phyloP scores from a whole-genome alignment of 1,140 invertebrate genomes.

The Bactericera cockerelli region DNA sequence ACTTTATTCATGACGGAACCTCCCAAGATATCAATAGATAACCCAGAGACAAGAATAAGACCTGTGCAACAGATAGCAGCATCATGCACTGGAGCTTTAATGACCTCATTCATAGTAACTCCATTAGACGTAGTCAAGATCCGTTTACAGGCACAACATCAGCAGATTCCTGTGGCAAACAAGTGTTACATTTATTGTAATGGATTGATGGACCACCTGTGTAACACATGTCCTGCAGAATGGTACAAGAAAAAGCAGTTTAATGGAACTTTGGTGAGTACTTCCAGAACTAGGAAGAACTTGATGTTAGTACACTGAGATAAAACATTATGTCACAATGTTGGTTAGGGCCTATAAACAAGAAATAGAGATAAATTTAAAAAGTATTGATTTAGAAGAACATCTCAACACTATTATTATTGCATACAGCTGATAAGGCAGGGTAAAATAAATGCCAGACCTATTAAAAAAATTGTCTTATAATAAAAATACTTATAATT shows the following conservation, averaged over 20 bases:
- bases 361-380: too few relatives aligned
- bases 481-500: too few relatives aligned
- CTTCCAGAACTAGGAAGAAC: too few relatives aligned
- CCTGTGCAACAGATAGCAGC: slow-evolving; percentile 77
- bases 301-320: too few relatives aligned
- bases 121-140: slow-evolving; percentile 98
- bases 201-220: slow-evolving; percentile 98
- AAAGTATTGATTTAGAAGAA: too few relatives aligned
- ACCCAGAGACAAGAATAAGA: slow-evolving; percentile 58
- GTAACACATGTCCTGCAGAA: slow-evolving; percentile 42
- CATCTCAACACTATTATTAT: too few relatives aligned
- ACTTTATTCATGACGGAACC: not conserved
- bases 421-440: too few relatives aligned
- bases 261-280: slow-evolving; percentile 10
- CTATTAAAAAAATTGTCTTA: too few relatives aligned
- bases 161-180: slow-evolving; percentile 57
- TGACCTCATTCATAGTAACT: slow-evolving; percentile 85
- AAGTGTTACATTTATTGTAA: slow-evolving; percentile 95
- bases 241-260: slow-evolving; percentile 32
- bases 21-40: slow-evolving; percentile 29
- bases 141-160: slow-evolving; percentile 84
- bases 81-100: slow-evolving; percentile 71
- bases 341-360: too few relatives aligned
- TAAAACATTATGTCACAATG: too few relatives aligned
- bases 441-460: too few relatives aligned